Evolutionary conservation across 2,113 vertebrate genomes (phyloP), one percentile per base, ranked within the genome.

Genomic region (Columba livia): DNA sequence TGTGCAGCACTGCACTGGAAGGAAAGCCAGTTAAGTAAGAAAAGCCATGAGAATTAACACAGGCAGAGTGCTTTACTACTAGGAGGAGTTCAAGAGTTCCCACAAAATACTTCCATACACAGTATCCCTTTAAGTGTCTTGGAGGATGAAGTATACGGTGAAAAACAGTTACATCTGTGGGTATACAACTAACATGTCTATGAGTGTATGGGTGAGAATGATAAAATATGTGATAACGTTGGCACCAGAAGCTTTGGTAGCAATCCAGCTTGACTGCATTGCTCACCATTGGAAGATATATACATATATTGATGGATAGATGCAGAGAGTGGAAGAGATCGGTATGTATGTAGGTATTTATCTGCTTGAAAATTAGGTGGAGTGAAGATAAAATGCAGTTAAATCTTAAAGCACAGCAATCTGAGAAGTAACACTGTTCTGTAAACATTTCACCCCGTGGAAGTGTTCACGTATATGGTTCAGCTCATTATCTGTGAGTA

Each of bases 371-470:
- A 95, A 51, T 57, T 32, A 67, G 44, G 69, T 31, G 48, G 44
- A 73, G 24, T 54, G 51, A 71, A 61, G 51, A 84, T 44, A 78
- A 93, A 92, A 88, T 42, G 78, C 57, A 79, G 40, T 65, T 94
- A 86, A 65, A 82, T 87, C 73, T 62, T 81, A 64, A 66, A 71
- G 69, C 40, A 12, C 31, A 75, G 53, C 51, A 71, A 18, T 53
- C 31, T 85, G 60, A 57, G 71, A 32, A 54, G 26, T 61, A 64
- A 28, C 15, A 7, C 51, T 44, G 44, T 54, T 87, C 61, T 64
- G 40, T 58, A 77, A 77, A 56, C 9, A 5, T 18, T 90, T 38
- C 60, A 5, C 58, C n/a, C 36, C 47, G 12, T 74, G 36, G 64
- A 47, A 69, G 25, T 12, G 14, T 42, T 85, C 61, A 10, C 11